Base-by-base conservation (phyloP, 2,113 vertebrate genomes). In the Orthonyx spaldingii region DNA sequence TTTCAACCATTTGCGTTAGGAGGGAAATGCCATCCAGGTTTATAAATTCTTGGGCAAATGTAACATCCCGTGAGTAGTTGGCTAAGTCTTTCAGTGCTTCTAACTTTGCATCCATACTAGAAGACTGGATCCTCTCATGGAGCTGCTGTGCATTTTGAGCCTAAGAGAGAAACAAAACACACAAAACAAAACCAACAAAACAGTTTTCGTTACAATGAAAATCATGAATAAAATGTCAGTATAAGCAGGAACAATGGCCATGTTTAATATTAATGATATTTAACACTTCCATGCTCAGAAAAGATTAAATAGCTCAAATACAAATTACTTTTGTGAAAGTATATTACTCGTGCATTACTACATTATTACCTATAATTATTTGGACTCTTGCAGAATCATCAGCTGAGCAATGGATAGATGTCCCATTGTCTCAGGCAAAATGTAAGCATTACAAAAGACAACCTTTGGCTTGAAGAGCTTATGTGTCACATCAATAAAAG, bases 1-100 rank as follows among this genome's bases (percentile, higher is more conserved):
- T 99, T 97, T 99, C 99, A 80, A 99, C 99, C 99, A 99, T 99
- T 97, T 99, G 99, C 0, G 99, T 99, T 85, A 99, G 98, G 74
- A 99, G 98, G 41, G 98, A 99, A 98, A 99, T 99, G 71, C 99
- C 99, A 32, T 99, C 99, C 85, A 99, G 98, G 97, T 99, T 99
- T 94, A 99, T 99, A 94, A 99, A 99, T 97, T 99, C 99, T 95
- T 99, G 99, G 33, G 99, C 99, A 84, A 99, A 99, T 0, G 99
- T 99, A 97, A 99, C 97, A 93, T 99, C 99, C 12, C 99, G 96
- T 19, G 99, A 99, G 1, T 99, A 98, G 56, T 97, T 99, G 95
- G 99, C 99, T 96, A 99, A 95, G 84, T 99, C 99, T 97, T 99
- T 99, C 97, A 99, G 97, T 19, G 98, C 98, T 93, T 99, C 99